phyloP scores from a whole-genome alignment of 2,113 vertebrate species.

The Fulmarus glacialis region DNA sequence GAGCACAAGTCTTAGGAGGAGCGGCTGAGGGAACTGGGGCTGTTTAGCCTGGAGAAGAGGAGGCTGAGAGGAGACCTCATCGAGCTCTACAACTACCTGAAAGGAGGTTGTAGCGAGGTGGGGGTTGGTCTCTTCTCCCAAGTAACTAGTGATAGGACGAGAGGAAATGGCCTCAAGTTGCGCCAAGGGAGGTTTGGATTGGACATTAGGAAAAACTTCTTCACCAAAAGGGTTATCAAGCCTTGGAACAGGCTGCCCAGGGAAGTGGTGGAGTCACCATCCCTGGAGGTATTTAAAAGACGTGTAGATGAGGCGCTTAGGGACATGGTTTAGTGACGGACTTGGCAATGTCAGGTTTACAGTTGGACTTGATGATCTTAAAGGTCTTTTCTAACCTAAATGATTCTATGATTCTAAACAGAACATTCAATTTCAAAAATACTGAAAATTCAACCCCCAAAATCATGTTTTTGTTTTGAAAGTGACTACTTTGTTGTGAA shows the following conservation, averaged over 20 bases:
- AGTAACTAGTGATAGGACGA: rapidly evolving
- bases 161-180: background rate
- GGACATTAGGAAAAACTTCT: background rate
- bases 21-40: too few relatives aligned
- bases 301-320: background rate
- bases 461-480: background rate
- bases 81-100: background rate
- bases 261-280: background rate
- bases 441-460: background rate
- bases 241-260: background rate
- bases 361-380: background rate
- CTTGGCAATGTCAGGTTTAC: too few relatives aligned
- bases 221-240: background rate
- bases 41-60: background rate
- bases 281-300: background rate
- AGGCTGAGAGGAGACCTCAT: background rate
- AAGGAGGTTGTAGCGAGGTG: background rate
- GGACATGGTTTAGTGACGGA: too few relatives aligned
- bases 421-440: background rate
- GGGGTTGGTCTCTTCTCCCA: background rate
- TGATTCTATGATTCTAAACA: background rate
- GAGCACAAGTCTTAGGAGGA: background rate
- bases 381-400: background rate
- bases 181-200: rapidly evolving
- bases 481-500: background rate